Percentiles rank a stretch among this genome's conserved stretches.
phyloP scores from a whole-genome alignment of 2,113 vertebrate genomes.

The Pterophyllum scalare region DNA sequence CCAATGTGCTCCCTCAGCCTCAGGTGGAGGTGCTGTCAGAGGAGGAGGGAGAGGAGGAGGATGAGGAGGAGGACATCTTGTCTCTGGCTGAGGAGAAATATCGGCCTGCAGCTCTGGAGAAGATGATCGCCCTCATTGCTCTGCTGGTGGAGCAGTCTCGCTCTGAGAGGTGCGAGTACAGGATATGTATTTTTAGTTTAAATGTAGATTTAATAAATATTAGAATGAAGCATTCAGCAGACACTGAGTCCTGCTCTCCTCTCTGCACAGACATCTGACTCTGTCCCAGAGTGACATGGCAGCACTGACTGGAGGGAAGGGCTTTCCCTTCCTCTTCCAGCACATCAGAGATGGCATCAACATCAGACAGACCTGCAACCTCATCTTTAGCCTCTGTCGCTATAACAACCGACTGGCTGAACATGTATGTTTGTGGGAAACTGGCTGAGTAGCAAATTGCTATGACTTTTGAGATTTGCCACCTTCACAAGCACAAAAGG shows the following conservation, averaged over 20 bases:
- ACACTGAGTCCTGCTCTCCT: background rate
- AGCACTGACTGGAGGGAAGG: conserved; percentile 97
- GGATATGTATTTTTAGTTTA: background rate
- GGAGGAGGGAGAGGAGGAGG: conserved; percentile 98
- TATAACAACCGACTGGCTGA: conserved; percentile 98
- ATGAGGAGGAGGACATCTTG: conserved; percentile 97
- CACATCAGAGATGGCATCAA: conserved; percentile 99
- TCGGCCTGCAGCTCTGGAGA: conserved; percentile 97
- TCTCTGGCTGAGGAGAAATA: conserved; percentile 99
- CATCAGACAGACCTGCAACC: conserved; percentile 98
- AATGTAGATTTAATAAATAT: fast-evolving
- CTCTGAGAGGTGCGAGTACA: conserved; percentile 89
- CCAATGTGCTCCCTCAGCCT: conserved; percentile 77
- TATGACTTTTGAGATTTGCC: background rate
- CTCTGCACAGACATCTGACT: conserved; percentile 89
- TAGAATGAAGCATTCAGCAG: background rate
- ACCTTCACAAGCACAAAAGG: background rate
- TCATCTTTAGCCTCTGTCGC: conserved; percentile 98
- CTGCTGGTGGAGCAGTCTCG: conserved; percentile 98
- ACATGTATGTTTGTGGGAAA: conserved; percentile 82
- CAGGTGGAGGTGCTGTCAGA: conserved; percentile 99
- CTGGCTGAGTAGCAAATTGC: background rate
- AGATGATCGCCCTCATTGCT: conserved; percentile 98
- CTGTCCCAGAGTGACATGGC: conserved; percentile 99
- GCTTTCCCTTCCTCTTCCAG: conserved; percentile 99